A percentile compares a stretch with the other conserved stretches of the same genome.
Evolutionary conservation across 2,888 invertebrate genomes (phyloP).

Genomic region (Ecliptopera silaceata): DNA sequence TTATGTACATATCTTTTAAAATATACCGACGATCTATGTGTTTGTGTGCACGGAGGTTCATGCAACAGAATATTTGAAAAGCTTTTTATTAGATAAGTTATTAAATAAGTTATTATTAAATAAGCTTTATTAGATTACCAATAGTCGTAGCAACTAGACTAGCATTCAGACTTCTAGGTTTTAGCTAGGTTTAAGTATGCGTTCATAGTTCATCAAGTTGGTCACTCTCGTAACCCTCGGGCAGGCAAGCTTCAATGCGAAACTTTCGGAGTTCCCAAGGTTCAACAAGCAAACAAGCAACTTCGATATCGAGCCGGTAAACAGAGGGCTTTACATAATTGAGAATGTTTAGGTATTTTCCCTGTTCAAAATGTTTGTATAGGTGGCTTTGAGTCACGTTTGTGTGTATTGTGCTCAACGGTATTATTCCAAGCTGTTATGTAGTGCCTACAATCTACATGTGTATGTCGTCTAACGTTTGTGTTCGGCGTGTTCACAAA

Average conservation of each 20-base stretch:
- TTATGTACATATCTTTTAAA: too few relatives aligned
- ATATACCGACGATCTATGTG: too few relatives aligned
- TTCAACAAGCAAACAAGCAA: conserved; percentile 47
- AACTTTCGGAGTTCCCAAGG: conserved; percentile 67
- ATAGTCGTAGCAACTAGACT: neutral
- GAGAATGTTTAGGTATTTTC: conserved; percentile 49
- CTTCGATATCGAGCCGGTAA: conserved; percentile 40
- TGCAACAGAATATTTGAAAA: too few relatives aligned
- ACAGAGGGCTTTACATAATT: conserved; percentile 59
- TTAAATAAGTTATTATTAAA: too few relatives aligned
- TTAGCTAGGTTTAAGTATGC: conserved; percentile 49
- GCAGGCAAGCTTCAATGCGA: conserved; percentile 58
- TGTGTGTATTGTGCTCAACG: conserved; percentile 27
- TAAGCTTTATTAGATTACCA: too few relatives aligned
- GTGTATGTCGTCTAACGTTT: conserved; percentile 29
- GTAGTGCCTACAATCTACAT: conserved; percentile 6
- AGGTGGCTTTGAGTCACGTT: conserved; percentile 47
- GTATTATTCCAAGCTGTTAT: conserved; percentile 30
- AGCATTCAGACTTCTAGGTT: neutral
- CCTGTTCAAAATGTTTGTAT: conserved; percentile 21
- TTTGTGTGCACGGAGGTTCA: too few relatives aligned
- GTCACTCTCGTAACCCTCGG: conserved; percentile 63
- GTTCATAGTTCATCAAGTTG: conserved; percentile 68
- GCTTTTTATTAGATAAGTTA: too few relatives aligned
- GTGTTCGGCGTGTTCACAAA: conserved; percentile 54